Conservation (phyloP, 1,140 invertebrate species). For the Drosophila lowei region DNA sequence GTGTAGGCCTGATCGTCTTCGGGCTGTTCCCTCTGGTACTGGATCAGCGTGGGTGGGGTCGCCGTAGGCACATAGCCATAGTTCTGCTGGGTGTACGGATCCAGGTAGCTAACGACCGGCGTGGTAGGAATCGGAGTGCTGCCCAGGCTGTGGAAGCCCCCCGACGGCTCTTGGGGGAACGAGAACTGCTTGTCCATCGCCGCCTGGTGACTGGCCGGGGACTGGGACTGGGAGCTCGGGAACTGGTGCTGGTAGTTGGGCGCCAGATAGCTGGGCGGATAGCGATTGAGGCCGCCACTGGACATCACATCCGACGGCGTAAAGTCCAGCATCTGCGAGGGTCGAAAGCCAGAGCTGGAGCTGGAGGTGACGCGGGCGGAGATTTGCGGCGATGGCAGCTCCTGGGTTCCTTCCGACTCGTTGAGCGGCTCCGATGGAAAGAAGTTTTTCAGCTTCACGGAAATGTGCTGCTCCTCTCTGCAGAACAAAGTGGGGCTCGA, state of each 20-base stretch:
- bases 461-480: slow-evolving; percentile 46
- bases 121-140: slow-evolving; percentile 63
- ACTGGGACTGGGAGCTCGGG: slow-evolving; percentile 40
- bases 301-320: slow-evolving; percentile 71
- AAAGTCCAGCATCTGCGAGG: slow-evolving; percentile 75
- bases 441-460: slow-evolving; percentile 71
- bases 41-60: slow-evolving; percentile 45
- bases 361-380: slow-evolving; percentile 52
- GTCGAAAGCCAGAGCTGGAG: slow-evolving; percentile 57
- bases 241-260: slow-evolving; percentile 65
- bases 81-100: slow-evolving; percentile 78
- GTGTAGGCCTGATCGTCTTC: slow-evolving; percentile 69
- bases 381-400: slow-evolving; percentile 6
- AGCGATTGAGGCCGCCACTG: slow-evolving; percentile 39
- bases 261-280: slow-evolving; percentile 70
- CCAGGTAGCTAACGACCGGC: slow-evolving; percentile 72
- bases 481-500: slow-evolving; percentile 3
- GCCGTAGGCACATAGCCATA: slow-evolving; percentile 56
- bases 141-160: slow-evolving; percentile 39
- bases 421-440: slow-evolving; percentile 60
- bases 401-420: not conserved
- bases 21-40: slow-evolving; percentile 53
- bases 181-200: slow-evolving; percentile 66
- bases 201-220: slow-evolving; percentile 16
- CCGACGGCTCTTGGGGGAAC: slow-evolving; percentile 39